Percentiles rank a stretch among this genome's conserved stretches.
phyloP scores from a whole-genome alignment of 2,888 invertebrate genomes.

The Pollenia angustigena region DNA sequence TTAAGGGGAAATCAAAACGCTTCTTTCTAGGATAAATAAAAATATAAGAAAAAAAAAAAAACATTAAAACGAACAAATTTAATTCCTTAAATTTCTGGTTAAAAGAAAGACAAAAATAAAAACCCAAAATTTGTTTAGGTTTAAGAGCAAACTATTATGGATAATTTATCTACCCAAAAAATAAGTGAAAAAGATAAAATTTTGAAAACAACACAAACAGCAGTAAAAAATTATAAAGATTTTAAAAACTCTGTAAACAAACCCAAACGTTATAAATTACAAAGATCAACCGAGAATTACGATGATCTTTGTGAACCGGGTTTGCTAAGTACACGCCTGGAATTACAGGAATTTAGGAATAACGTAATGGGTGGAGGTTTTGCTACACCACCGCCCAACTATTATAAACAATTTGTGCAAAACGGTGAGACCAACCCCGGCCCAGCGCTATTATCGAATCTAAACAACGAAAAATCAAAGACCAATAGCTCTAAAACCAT shows the following conservation, averaged over 20 bases:
- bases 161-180: constrained; percentile 57
- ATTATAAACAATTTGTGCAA: constrained; percentile 63
- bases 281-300: constrained; percentile 62
- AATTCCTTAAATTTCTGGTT: constrained; percentile 13
- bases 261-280: constrained; percentile 74
- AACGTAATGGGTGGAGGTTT: constrained; percentile 83
- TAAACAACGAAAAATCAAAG: constrained; percentile 55
- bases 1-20: constrained; percentile 74
- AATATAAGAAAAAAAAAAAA: constrained; percentile 53
- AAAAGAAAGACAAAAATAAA: constrained; percentile 9
- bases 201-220: constrained; percentile 41
- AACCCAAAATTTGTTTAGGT: constrained; percentile 33
- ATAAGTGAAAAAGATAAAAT: constrained; percentile 26
- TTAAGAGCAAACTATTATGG: constrained; percentile 71
- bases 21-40: constrained; percentile 71
- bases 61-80: constrained; percentile 54
- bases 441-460: constrained; percentile 64
- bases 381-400: constrained; percentile 79
- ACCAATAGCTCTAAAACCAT: constrained; percentile 36
- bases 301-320: constrained; percentile 48
- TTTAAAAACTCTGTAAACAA: constrained; percentile 26
- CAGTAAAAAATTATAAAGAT: constrained; percentile 19
- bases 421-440: constrained; percentile 63
- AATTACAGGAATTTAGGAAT: constrained; percentile 70
- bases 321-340: constrained; percentile 45